Evolutionary conservation across 2,888 invertebrate species (phyloP), one percentile per base, ranked within the genome.

Genomic region (Marasmarcha lunaedactyla): DNA sequence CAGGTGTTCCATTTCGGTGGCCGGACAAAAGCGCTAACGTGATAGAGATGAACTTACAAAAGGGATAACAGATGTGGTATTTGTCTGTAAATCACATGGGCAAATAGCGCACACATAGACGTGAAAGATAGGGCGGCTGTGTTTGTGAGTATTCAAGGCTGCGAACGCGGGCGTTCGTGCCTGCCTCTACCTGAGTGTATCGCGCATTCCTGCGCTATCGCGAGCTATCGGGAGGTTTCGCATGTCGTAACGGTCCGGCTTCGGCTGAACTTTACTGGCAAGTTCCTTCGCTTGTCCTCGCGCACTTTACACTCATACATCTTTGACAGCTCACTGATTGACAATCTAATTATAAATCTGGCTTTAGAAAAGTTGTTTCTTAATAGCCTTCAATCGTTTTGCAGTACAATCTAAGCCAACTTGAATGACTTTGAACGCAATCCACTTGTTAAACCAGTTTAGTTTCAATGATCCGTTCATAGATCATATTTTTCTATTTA

Each of bases 41-140:
- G 68, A 68, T 61, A 63, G 63, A 71, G 66, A 65, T 63, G 57
- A 57, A 48, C 53, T 58, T 58, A 72, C 70, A 70, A 76, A 66
- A 66, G 53, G 55, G 58, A 57, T 59, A 69, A 70, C 78, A 78
- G 81, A 81, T 77, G 79, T 70, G 55, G 71, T 63, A 61, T 78
- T 77, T 78, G 72, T 67, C 69, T 77, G 81, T 79, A 64, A 81
- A 83, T 81, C 72, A 78, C 58, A 69, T 63, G 64, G 55, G 59
- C 69, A 81, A 79, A 83, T 68, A 79, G 54, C 60, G 55, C 63
- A 56, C 68, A 61, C 67, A 67, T 60, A 20, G 49, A 42, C 44
- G 45, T 42, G 40, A 42, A 35, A 20, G 42, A 25, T 14, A 33
- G 38, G 39, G 35, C 25, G 44, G 15, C 44, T 45, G 39, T 13